Conservation (phyloP, 1,140 invertebrate genomes). For the Sarcophaga bullata region DNA sequence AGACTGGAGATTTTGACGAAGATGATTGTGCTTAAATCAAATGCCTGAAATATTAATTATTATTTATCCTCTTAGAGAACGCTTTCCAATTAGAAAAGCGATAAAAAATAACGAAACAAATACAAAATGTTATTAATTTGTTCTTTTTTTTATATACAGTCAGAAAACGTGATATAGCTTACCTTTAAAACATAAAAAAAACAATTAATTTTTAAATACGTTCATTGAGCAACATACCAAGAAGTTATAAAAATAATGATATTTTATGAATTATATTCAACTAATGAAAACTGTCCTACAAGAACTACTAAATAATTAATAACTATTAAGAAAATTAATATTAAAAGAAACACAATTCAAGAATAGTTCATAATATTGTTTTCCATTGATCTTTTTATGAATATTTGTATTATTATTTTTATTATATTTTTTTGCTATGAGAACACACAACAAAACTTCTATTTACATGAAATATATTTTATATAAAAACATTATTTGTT, state of each 20-base stretch:
- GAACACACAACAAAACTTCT: background rate
- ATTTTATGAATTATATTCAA: background rate
- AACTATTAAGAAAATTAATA: background rate
- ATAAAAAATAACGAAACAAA: conserved; percentile 14
- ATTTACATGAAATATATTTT: background rate
- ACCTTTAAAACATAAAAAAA: conserved; percentile 32
- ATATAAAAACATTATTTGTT: background rate
- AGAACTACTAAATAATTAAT: background rate
- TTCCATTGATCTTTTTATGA: background rate
- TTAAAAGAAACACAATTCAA: background rate
- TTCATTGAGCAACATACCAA: conserved; percentile 22
- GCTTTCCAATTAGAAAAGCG: background rate
- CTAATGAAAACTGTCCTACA: conserved; percentile 1
- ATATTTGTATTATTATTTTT: conserved; percentile 6
- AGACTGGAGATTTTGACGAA: conserved; percentile 33
- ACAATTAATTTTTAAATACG: background rate
- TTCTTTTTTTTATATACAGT: conserved; percentile 15
- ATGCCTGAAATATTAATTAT: conserved; percentile 13
- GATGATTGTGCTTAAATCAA: conserved; percentile 33
- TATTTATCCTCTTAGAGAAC: background rate
- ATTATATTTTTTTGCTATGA: background rate
- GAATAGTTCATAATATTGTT: background rate
- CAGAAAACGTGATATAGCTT: conserved; percentile 38
- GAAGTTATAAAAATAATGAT: background rate
- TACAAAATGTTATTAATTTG: background rate